Evolutionary conservation across 1,140 invertebrate species (phyloP).

Genomic region (Acyrthosiphon pisum): DNA sequence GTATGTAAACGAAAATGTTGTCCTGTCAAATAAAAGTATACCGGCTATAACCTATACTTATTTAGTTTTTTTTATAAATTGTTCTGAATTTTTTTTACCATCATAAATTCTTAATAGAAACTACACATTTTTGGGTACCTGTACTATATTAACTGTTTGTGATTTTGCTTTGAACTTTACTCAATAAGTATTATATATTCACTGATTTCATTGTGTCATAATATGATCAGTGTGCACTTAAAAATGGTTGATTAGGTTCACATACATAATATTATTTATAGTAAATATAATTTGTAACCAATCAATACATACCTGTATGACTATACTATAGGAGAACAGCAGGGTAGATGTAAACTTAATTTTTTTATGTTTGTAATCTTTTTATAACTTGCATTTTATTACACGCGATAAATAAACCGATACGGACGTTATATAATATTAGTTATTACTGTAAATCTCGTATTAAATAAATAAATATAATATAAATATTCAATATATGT

Average conservation of each 20-base stretch:
- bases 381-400: background rate
- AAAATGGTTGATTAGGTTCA: too few species aligned
- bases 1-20: background rate
- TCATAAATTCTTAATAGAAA: background rate
- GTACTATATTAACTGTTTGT: background rate
- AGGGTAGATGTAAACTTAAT: background rate
- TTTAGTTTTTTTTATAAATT: background rate
- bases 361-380: background rate
- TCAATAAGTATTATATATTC: background rate
- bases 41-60: background rate
- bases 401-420: background rate
- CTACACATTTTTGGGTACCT: background rate
- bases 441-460: slow-evolving; percentile 6
- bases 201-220: background rate
- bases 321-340: too few species aligned
- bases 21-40: background rate
- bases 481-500: background rate
- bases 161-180: background rate
- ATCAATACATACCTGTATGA: background rate
- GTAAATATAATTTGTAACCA: background rate
- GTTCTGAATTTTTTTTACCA: background rate
- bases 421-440: too few species aligned
- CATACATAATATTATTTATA: too few species aligned
- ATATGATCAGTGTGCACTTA: background rate
- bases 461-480: background rate